Conservation (phyloP, 2,113 vertebrate species). For the Tylochromis polylepis region DNA sequence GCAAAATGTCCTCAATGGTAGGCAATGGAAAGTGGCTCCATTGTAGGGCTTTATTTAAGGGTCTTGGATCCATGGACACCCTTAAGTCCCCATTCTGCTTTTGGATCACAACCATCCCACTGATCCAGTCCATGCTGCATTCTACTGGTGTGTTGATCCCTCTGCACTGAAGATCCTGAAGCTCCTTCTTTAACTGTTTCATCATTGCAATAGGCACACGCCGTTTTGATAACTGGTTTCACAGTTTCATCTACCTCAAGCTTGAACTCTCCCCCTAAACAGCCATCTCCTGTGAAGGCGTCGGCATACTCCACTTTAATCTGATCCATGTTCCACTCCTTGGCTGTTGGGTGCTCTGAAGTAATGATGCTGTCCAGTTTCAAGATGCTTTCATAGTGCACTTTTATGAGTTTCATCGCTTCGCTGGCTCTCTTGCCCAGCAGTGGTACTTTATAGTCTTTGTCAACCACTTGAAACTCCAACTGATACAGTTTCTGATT, state of each 20-base stretch:
- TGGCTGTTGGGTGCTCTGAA: no score
- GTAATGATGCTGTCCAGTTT: no score
- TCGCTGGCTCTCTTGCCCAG: not conserved
- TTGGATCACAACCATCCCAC: not conserved
- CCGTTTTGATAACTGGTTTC: not conserved
- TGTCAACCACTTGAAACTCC: not conserved
- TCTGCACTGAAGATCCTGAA: fast-evolving
- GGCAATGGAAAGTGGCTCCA: not conserved
- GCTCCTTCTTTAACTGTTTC: not conserved
- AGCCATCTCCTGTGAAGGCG: not conserved
- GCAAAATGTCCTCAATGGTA: not conserved
- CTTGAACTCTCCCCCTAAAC: not conserved
- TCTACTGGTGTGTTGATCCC: not conserved
- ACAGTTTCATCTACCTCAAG: not conserved
- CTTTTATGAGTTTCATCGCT: no score
- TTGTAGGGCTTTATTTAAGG: not conserved
- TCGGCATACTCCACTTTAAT: not conserved
- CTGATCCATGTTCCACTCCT: not conserved
- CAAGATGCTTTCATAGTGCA: no score
- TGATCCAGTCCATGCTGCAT: not conserved
- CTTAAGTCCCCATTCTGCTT: not conserved
- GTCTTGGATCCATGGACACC: not conserved
- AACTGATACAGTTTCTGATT: not conserved
- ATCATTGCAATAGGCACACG: no score
- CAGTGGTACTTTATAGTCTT: not conserved